These are phyloP conservation scores for Stenodema calcarata DNA, from an alignment of 2,888 invertebrate genomes.

Conservation along the genomic window DNA sequence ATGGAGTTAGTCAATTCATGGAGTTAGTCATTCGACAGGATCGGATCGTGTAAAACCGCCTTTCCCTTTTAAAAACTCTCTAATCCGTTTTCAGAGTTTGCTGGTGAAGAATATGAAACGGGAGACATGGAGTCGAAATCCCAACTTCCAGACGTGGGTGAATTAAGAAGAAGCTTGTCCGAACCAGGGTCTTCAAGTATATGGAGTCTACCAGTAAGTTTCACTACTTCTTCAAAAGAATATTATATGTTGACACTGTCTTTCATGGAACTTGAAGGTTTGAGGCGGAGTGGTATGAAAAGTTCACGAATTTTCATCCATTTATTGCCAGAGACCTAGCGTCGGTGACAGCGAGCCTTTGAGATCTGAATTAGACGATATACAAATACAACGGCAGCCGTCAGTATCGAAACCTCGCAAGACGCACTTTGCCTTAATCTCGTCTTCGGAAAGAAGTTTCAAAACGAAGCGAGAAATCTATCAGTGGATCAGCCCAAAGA, in stretches of 20 bases:
- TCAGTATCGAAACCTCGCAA: neutral
- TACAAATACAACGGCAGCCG: neutral
- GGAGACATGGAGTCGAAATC: neutral
- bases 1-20: too few species aligned
- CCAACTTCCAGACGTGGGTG: neutral
- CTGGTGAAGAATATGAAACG: neutral
- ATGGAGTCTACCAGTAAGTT: neutral
- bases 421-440: neutral
- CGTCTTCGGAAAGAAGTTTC: neutral
- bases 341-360: neutral
- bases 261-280: too few species aligned
- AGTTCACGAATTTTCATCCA: too few species aligned
- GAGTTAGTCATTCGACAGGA: too few species aligned
- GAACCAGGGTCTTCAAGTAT: neutral
- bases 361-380: neutral
- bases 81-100: neutral
- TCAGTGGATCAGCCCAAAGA: slow-evolving; percentile 23
- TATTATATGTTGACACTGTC: too few species aligned
- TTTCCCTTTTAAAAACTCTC: too few species aligned
- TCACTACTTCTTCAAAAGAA: neutral
- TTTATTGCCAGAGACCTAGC: too few species aligned
- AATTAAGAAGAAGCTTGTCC: neutral
- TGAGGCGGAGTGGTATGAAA: too few species aligned
- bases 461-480: slow-evolving; percentile 12
- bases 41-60: too few species aligned